Percentiles rank a stretch among this genome's conserved stretches.
These are phyloP conservation scores for Crematogaster levior DNA, from an alignment of 2,888 invertebrate species.

Conservation along the genomic window DNA sequence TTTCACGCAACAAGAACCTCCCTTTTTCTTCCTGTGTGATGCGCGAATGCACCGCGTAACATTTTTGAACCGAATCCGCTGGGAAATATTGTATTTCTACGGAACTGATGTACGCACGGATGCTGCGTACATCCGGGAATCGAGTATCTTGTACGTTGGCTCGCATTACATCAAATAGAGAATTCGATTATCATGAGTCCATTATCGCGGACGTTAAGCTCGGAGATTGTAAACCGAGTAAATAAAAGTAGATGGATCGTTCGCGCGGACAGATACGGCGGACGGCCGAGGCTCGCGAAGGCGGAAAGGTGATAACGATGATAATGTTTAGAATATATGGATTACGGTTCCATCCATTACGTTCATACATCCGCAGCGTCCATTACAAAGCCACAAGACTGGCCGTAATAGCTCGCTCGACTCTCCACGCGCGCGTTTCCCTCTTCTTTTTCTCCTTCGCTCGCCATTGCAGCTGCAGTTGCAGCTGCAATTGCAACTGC, in stretches of 20 bases:
- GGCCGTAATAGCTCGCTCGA: conserved; percentile 34
- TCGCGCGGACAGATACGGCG: neutral
- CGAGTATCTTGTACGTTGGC: neutral
- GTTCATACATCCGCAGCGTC: conserved; percentile 33
- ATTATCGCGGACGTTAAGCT: conserved; percentile 7
- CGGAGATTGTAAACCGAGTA: conserved; percentile 1
- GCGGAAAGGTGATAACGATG: conserved; percentile 44
- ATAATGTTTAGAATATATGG: conserved; percentile 54
- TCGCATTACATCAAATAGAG: conserved; percentile 13
- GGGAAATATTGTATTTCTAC: conserved; percentile 11
- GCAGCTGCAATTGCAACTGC: conserved; percentile 25
- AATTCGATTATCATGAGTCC: conserved; percentile 15
- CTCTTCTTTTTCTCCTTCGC: neutral
- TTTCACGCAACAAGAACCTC: neutral
- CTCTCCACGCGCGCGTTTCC: conserved; percentile 13
- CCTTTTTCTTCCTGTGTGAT: neutral
- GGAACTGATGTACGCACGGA: neutral
- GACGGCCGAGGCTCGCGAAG: conserved; percentile 3
- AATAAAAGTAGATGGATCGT: conserved; percentile 47
- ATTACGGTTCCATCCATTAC: conserved; percentile 53
- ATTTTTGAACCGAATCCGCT: neutral
- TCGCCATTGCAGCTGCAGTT: neutral
- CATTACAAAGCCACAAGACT: conserved; percentile 46
- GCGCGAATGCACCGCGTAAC: neutral
- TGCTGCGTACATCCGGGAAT: neutral